Conservation (phyloP, 2,113 vertebrate species). For the Petroica traversi region DNA sequence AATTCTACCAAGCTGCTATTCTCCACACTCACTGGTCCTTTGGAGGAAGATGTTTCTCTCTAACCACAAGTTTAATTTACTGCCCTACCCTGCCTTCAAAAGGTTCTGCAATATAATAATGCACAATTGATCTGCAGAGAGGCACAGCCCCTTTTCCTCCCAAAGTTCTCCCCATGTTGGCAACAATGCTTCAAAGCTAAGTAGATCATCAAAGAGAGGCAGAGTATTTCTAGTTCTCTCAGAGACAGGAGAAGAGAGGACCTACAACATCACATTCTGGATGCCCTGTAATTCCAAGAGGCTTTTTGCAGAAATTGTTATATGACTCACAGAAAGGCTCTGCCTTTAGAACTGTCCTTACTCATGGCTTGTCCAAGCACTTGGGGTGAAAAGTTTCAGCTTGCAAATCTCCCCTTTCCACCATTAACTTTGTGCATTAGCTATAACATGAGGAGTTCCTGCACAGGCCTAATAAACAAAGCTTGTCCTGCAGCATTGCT, state of each 20-base stretch:
- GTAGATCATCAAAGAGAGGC: background rate
- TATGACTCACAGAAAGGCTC: background rate
- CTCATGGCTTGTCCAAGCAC: background rate
- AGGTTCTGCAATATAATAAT: background rate
- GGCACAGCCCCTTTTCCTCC: background rate
- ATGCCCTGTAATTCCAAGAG: background rate
- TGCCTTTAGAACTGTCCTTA: background rate
- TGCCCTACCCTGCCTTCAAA: background rate
- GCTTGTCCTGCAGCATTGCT: background rate
- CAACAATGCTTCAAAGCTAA: background rate
- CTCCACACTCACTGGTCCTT: background rate
- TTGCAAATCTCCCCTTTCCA: background rate
- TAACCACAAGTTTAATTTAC: background rate
- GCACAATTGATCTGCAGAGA: background rate
- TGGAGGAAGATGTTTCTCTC: background rate
- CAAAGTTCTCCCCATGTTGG: background rate
- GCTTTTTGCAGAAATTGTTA: background rate
- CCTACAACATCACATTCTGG: background rate
- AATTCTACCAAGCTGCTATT: background rate
- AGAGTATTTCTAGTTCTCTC: background rate
- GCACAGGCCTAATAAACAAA: background rate
- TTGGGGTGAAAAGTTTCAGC: background rate
- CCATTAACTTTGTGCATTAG: background rate
- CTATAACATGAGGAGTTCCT: background rate
- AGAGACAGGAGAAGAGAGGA: background rate